These are phyloP conservation scores for Julus scandinavius DNA, from an alignment of 2,888 invertebrate species.

Conservation along the genomic window DNA sequence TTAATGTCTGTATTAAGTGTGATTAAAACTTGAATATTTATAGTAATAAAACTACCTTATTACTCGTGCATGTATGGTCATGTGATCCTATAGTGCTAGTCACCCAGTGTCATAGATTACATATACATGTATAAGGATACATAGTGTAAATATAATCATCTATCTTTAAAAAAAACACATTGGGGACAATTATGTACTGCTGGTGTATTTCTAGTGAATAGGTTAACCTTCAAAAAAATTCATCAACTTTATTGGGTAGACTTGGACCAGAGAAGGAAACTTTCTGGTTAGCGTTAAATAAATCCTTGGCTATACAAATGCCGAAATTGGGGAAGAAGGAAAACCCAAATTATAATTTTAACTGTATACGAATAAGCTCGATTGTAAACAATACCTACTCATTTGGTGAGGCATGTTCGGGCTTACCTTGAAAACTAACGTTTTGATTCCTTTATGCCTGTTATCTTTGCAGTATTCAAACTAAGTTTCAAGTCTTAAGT, in stretches of 20 bases:
- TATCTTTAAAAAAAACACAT: no score
- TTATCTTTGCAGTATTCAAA: background rate
- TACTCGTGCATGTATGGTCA: no score
- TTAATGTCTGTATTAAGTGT: no score
- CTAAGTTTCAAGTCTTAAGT: background rate
- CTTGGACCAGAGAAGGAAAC: background rate
- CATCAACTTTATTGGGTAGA: background rate
- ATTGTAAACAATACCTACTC: background rate
- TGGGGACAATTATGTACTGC: no score
- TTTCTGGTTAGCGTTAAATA: background rate
- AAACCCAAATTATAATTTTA: background rate
- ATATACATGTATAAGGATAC: no score
- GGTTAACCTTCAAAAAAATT: background rate
- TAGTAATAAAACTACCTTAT: no score
- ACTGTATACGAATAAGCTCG: background rate
- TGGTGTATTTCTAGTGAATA: background rate
- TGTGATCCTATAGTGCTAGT: no score
- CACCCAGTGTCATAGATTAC: no score
- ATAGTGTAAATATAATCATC: no score
- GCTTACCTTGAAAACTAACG: background rate
- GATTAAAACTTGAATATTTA: no score
- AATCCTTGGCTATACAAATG: background rate
- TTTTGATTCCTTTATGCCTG: background rate
- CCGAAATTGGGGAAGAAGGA: conserved; percentile 4
- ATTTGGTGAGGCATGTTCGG: background rate